Base-by-base conservation (phyloP, 2,797 vertebrate genomes). In the Nannoperca obscura region DNA sequence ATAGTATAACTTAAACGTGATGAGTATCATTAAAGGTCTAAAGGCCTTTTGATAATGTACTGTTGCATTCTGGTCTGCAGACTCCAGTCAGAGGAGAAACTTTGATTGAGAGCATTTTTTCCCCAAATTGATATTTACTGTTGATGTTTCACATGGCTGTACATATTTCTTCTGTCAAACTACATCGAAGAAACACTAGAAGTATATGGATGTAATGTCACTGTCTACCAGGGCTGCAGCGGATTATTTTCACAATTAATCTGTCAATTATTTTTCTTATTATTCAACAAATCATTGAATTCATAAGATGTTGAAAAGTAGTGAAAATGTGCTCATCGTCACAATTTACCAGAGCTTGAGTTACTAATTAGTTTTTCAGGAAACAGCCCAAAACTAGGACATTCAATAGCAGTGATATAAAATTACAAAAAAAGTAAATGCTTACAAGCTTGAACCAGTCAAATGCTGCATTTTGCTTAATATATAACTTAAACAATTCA, bases 31-130 rank as follows among this genome's bases (percentile, higher is more conserved):
- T 64, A 62, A 11, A 27, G 17, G 32, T n/a, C 9, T 50, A 61
- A 72, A 76, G 7, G 17, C 17, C 77, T 81, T 76, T 66, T 79
- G 34, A 82, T 52, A 44, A 49, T 14, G 30, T n/a, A 19, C 42
- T 52, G 55, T 55, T 59, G 52, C 50, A 52, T 50, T 76, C 17
- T 58, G 53, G 52, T 53, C 34, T 20, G 1, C 7, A 73, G 32
- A 71, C 54, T 71, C 2, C 17, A 60, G 69, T 38, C 57, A 40
- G 44, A 57, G 13, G 58, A 78, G 73, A 60, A 69, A 64, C 14
- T 58, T 42, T 61, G 5, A 78, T 62, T 74, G n/a, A 34, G 27
- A 36, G 30, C 27, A 64, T 27, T 53, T 59, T 38, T 6, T 1
- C 1, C 7, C 15, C 22, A 74, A 69, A 34, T 2, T 62, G 5